Percentiles rank a stretch among this genome's conserved stretches.
Evolutionary conservation across 2,113 vertebrate species (phyloP).

Genomic region (Colinus virginianus): DNA sequence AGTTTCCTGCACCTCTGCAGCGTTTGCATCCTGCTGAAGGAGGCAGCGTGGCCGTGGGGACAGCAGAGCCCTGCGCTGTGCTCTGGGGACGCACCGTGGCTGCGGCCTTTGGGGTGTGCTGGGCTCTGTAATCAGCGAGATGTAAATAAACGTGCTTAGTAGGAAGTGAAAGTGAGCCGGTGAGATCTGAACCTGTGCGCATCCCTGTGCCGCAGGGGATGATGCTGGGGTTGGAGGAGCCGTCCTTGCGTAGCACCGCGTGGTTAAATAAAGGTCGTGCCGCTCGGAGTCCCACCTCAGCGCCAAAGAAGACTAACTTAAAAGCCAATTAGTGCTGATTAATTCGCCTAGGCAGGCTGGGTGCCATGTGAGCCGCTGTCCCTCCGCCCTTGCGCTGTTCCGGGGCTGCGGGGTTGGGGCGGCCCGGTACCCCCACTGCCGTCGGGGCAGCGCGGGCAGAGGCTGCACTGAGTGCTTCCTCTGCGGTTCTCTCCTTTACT

Average conservation of each 20-base stretch:
- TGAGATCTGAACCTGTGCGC: background rate
- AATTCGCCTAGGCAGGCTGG: background rate
- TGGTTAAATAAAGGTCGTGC: conserved; percentile 32
- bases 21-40: background rate
- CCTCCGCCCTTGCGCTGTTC: background rate
- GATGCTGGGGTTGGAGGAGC: accelerated
- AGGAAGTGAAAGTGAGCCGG: background rate
- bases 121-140: background rate
- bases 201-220: background rate
- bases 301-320: background rate
- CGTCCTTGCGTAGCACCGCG: background rate
- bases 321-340: conserved; percentile 44
- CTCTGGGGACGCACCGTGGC: background rate
- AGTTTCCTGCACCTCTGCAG: background rate
- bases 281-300: background rate
- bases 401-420: accelerated
- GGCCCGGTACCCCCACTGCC: background rate
- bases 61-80: background rate
- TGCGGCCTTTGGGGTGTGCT: background rate
- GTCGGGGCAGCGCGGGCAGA: background rate
- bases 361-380: background rate
- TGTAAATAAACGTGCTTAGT: conserved; percentile 33
- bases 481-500: background rate
- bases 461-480: background rate
- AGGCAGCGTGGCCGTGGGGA: background rate